Percentiles rank a stretch among this genome's conserved stretches.
phyloP scores from a whole-genome alignment of 2,888 invertebrate genomes.

The Trissolcus japonicus region DNA sequence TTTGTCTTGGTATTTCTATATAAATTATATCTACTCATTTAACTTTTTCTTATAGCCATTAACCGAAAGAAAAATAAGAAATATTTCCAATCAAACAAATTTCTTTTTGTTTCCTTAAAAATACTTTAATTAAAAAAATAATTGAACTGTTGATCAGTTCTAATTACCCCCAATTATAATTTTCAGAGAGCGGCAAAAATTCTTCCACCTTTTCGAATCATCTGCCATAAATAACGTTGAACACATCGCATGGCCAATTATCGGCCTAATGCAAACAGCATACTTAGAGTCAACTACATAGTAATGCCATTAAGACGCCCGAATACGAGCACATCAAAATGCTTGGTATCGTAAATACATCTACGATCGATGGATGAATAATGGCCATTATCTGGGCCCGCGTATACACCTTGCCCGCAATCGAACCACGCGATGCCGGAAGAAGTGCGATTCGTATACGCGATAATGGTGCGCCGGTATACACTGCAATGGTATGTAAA shows the following conservation, averaged over 20 bases:
- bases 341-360: slow-evolving; percentile 39
- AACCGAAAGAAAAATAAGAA: too few species aligned
- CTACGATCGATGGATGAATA: slow-evolving; percentile 55
- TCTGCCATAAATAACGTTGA: slow-evolving; percentile 39
- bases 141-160: too few species aligned
- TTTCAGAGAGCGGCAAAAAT: slow-evolving; percentile 13
- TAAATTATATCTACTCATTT: too few species aligned
- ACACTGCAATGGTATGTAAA: slow-evolving; percentile 18
- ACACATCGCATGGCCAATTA: slow-evolving; percentile 38
- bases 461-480: slow-evolving; percentile 44
- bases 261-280: slow-evolving; percentile 38
- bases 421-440: slow-evolving; percentile 48
- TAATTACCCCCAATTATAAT: slow-evolving; percentile 14
- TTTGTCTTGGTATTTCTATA: too few species aligned
- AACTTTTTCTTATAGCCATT: too few species aligned
- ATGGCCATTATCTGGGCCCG: slow-evolving; percentile 50
- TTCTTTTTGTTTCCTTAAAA: too few species aligned
- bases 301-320: slow-evolving; percentile 43
- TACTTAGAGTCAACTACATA: slow-evolving; percentile 31
- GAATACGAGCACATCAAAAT: slow-evolving; percentile 22
- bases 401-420: slow-evolving; percentile 43
- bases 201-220: slow-evolving; percentile 25
- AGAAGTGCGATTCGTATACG: slow-evolving; percentile 37
- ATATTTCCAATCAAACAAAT: too few species aligned
- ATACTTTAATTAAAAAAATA: too few species aligned